Base-by-base conservation (phyloP, 2,113 vertebrate species). In the Callaeas wilsoni region DNA sequence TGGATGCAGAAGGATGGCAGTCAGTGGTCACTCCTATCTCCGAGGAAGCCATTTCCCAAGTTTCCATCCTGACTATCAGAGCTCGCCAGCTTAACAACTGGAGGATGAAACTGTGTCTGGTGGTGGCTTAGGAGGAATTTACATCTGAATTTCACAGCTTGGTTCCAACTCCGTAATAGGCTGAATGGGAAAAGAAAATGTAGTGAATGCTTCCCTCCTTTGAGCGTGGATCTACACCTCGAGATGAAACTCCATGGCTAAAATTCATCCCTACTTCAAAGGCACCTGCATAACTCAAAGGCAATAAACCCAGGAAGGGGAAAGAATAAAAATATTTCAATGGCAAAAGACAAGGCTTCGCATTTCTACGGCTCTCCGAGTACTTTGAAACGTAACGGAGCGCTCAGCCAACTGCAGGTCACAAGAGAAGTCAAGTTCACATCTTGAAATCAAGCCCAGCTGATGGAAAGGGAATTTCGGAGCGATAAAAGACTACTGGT, bases 61-160 rank as follows among this genome's bases (percentile, higher is more conserved):
- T 74, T 91, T 52, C 60, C 75, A 79, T 79, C 41, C 41, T 3
- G 0, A 29, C n/a, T 53, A 39, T 2, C 5, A 1, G 35, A 52
- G 65, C 44, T 85, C 13, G 1, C 53, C 52, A 71, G 65, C 81
- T 87, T 83, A 87, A 90, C 90, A 93, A 94, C 75, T 4, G 1
- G 32, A 22, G 0, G 9, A 95, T 83, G 78, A 83, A 91, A 79
- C 87, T 2, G 0, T 68, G 74, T 27, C 65, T 75, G 86, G 42
- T 41, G 42, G 67, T 80, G 37, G 56, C 84, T 92, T 68, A 79
- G 77, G 53, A 82, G 14, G 67, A 95, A 95, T 94, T 95, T 93
- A 94, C 94, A 93, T 93, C 75, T 95, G 84, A 96, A 96, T 97
- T 93, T 93, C 93, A 94, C 94, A 97, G 96, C 91, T 94, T 94